phyloP scores from a whole-genome alignment of 2,888 invertebrate genomes.

The Lepidocyrtoides sp. region DNA sequence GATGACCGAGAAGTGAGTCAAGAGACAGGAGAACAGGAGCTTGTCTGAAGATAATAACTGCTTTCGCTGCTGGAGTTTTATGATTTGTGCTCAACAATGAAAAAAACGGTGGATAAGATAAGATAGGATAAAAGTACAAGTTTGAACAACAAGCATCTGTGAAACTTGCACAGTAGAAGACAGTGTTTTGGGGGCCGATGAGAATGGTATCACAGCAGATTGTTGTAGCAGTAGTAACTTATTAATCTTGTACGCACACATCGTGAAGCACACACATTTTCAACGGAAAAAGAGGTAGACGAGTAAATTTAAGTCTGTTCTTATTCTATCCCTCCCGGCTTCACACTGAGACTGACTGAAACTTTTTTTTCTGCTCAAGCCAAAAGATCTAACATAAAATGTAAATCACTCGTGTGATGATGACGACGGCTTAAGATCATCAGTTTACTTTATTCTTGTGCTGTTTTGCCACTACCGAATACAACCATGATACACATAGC shows the following conservation, averaged over 20 bases:
- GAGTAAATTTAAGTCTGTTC: conserved; percentile 25
- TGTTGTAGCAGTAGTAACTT: neutral
- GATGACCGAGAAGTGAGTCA: neutral
- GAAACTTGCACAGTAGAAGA: too few species aligned
- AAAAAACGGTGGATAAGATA: conserved; percentile 17
- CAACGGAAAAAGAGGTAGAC: conserved; percentile 42
- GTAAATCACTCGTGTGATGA: conserved; percentile 59
- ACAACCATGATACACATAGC: too few species aligned
- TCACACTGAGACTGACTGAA: conserved; percentile 58
- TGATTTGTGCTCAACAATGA: conserved; percentile 14
- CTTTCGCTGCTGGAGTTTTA: neutral
- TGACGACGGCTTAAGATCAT: conserved; percentile 47
- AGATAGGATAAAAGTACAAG: neutral
- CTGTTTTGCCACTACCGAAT: neutral
- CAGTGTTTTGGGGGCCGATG: neutral
- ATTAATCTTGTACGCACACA: conserved; percentile 36
- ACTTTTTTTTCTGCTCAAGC: conserved; percentile 19
- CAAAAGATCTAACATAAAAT: conserved; percentile 47
- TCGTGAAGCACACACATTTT: conserved; percentile 17
- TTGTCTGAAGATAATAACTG: neutral
- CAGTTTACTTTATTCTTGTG: conserved; percentile 24
- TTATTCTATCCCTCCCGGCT: conserved; percentile 53
- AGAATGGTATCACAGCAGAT: conserved; percentile 21
- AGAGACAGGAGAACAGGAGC: neutral
- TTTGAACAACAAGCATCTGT: conserved; percentile 14